Conservation (phyloP, 2,888 invertebrate genomes). For the Lissonota sp. region DNA sequence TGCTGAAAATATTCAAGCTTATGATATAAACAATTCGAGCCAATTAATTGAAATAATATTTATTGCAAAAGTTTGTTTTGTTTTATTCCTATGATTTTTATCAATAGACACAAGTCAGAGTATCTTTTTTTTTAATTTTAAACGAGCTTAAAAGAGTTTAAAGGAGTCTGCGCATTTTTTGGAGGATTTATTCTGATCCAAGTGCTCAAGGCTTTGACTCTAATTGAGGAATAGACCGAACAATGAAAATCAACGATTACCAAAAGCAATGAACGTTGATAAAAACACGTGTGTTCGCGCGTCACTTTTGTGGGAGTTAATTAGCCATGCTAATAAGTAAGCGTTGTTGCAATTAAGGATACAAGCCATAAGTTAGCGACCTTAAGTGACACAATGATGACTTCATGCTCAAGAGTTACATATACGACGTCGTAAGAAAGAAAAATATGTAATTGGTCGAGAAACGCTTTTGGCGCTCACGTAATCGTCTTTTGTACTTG, state of each 20-base stretch:
- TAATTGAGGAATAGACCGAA: too few species aligned
- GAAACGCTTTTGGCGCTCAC: conserved; percentile 21
- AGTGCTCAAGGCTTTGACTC: too few species aligned
- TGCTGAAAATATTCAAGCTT: too few species aligned
- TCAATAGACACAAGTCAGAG: background rate
- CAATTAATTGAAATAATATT: too few species aligned
- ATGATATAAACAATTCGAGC: too few species aligned
- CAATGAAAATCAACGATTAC: too few species aligned
- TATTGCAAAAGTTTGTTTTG: too few species aligned
- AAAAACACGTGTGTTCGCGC: background rate
- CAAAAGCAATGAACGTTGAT: background rate
- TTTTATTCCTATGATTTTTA: too few species aligned
- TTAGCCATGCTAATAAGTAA: conserved; percentile 72
- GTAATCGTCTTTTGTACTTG: conserved; percentile 34
- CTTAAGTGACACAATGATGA: conserved; percentile 66
- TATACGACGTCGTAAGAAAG: conserved; percentile 14
- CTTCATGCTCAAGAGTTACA: conserved; percentile 63
- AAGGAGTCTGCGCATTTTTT: background rate
- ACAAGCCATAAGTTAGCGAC: conserved; percentile 61
- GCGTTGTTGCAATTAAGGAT: conserved; percentile 68
- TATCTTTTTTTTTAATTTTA: too few species aligned
- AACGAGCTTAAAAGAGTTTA: too few species aligned
- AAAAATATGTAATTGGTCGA: conserved; percentile 39
- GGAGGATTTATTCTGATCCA: too few species aligned
- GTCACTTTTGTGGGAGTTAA: conserved; percentile 62